phyloP scores from a whole-genome alignment of 2,797 vertebrate species.

The Hyperoplus lanceolatus region DNA sequence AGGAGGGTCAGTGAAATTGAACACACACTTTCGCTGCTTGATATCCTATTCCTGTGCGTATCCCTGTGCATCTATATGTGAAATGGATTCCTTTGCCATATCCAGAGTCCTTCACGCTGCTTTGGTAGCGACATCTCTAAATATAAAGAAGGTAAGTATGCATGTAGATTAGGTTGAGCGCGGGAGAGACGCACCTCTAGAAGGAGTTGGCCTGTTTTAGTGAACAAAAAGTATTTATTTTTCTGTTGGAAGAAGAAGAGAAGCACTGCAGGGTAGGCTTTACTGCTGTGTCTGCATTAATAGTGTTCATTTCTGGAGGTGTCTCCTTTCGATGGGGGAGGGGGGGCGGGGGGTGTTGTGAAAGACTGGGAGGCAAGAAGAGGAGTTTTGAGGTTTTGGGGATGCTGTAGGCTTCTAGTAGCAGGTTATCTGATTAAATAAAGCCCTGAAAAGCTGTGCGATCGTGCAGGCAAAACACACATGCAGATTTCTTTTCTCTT shows the following conservation, averaged over 20 bases:
- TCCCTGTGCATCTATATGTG: slow-evolving; percentile 80
- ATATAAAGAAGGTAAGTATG: slow-evolving; percentile 76
- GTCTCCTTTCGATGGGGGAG: slow-evolving; percentile 68
- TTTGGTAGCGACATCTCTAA: slow-evolving; percentile 64
- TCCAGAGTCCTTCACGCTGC: slow-evolving; percentile 80
- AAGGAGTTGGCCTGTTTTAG: slow-evolving; percentile 74
- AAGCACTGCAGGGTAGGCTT: slow-evolving; percentile 72
- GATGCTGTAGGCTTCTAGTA: slow-evolving; percentile 76
- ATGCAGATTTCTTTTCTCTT: slow-evolving; percentile 20
- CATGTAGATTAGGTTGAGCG: slow-evolving; percentile 76
- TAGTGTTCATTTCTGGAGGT: slow-evolving; percentile 78
- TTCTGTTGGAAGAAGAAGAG: slow-evolving; percentile 66
- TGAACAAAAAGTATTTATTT: slow-evolving; percentile 62
- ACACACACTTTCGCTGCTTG: slow-evolving; percentile 65
- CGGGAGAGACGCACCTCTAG: slow-evolving; percentile 59
- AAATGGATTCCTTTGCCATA: slow-evolving; percentile 79
- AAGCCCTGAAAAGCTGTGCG: slow-evolving; percentile 70
- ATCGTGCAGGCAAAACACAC: slow-evolving; percentile 65
- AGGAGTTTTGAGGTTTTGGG: slow-evolving; percentile 63
- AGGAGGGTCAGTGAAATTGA: slow-evolving; percentile 67
- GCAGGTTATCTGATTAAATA: slow-evolving; percentile 86
- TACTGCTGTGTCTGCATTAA: slow-evolving; percentile 83
- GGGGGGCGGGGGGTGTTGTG: slow-evolving; percentile 49
- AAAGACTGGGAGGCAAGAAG: slow-evolving; percentile 71
- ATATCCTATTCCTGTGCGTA: slow-evolving; percentile 56